A percentile compares a stretch with the other conserved stretches of the same genome.
Evolutionary conservation across 2,888 invertebrate species (phyloP).

Genomic region (Octonoba sinensis): DNA sequence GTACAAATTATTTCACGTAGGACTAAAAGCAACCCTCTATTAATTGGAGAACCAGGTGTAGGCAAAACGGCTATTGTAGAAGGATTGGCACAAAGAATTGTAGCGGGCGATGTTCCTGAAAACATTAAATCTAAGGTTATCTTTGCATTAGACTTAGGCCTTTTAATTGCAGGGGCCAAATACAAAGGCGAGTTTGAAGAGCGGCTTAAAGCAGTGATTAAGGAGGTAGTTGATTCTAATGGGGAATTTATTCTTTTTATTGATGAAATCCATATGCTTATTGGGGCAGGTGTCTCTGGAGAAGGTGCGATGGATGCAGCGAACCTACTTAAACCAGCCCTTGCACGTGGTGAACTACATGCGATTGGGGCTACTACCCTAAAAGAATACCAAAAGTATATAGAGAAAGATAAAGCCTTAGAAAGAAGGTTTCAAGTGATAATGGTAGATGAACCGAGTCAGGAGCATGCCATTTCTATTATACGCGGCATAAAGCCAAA

Average conservation of each 20-base stretch:
- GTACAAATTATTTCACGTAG: conserved; percentile 63
- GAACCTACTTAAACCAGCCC: conserved; percentile 67
- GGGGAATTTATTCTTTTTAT: conserved; percentile 67
- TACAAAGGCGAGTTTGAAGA: conserved; percentile 68
- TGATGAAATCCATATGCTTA: conserved; percentile 68
- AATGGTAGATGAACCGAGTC: conserved; percentile 28
- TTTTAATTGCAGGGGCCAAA: conserved; percentile 66
- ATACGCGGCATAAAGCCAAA: not conserved
- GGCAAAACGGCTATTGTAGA: conserved; percentile 68
- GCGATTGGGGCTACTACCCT: conserved; percentile 67
- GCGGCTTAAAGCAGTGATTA: conserved; percentile 66
- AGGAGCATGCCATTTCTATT: not conserved
- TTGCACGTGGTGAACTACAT: conserved; percentile 66
- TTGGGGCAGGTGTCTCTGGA: conserved; percentile 67
- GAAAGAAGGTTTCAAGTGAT: conserved; percentile 67
- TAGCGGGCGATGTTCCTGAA: conserved; percentile 64
- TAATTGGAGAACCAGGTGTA: conserved; percentile 67
- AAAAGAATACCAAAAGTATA: conserved; percentile 66
- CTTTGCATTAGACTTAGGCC: conserved; percentile 61
- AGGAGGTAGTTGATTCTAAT: conserved; percentile 43
- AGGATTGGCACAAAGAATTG: conserved; percentile 64
- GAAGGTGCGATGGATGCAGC: conserved; percentile 68
- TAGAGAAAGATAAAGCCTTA: conserved; percentile 68
- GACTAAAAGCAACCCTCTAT: conserved; percentile 67
- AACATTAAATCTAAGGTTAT: not conserved